Conservation (phyloP, 2,888 invertebrate species). For the Hipparchia semele region DNA sequence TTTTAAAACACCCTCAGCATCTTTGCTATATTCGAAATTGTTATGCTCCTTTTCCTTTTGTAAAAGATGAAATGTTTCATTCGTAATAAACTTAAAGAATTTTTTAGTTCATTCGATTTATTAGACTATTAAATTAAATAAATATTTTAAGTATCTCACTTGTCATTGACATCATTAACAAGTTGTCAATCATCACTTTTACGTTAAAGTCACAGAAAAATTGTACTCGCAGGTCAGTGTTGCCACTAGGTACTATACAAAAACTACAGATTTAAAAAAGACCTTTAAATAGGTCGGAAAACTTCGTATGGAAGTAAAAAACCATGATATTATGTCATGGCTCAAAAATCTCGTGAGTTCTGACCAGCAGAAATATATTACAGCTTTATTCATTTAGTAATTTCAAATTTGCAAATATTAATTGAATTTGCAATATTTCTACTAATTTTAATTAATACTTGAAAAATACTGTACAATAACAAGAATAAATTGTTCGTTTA, state of each 20-base stretch:
- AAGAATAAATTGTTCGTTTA: slow-evolving; percentile 27
- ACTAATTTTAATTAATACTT: slow-evolving; percentile 28
- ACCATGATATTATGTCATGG: slow-evolving; percentile 28
- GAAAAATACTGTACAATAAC: slow-evolving; percentile 40
- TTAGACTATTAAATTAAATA: too few relatives aligned
- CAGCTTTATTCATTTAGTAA: slow-evolving; percentile 28
- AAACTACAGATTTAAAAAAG: slow-evolving; percentile 47
- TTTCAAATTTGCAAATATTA: slow-evolving; percentile 18
- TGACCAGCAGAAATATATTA: slow-evolving; percentile 65
- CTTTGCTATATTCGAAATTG: neutral
- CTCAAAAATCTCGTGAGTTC: slow-evolving; percentile 40
- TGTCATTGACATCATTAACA: too few relatives aligned
- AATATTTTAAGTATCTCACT: too few relatives aligned
- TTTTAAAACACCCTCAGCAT: neutral
- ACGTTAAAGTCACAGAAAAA: too few relatives aligned
- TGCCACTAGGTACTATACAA: slow-evolving; percentile 33
- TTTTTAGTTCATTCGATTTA: too few relatives aligned
- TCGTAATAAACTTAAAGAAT: too few relatives aligned
- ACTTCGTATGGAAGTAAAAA: slow-evolving; percentile 59
- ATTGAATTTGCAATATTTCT: slow-evolving; percentile 12
- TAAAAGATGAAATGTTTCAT: too few relatives aligned
- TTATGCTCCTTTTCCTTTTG: neutral
- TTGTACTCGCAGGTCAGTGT: slow-evolving; percentile 21
- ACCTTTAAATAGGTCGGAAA: slow-evolving; percentile 56
- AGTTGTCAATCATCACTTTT: too few relatives aligned